Base-by-base conservation (phyloP, 2,113 vertebrate genomes). In the Lophius piscatorius region DNA sequence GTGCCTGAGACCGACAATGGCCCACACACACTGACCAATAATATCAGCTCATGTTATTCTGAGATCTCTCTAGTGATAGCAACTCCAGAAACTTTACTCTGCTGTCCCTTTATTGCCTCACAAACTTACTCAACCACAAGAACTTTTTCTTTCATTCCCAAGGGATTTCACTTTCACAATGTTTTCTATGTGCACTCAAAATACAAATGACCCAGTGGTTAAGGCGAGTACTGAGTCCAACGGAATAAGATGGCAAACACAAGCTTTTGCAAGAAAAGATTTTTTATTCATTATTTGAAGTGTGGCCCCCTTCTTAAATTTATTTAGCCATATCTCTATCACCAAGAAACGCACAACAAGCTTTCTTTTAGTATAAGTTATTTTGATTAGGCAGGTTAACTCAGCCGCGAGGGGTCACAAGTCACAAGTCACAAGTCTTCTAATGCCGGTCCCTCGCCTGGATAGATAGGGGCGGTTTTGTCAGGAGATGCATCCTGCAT, bases 191-290 rank as follows among this genome's bases (percentile, higher is more conserved):
- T 63, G 61, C 62, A 75, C 69, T 87, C 63, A 76, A 74, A 77
- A 86, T 78, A 74, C 76, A 86, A 86, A 89, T 81, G 47, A 38
- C 51, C 23, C 9, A 31, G 6, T 31, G 47, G 54, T 71, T 61
- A 35, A 48, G 39, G 20, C 2, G 3, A 66, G 63, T 7, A 48
- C 42, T 20, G 40, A 23, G 28, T 21, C 21, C 46, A 46, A 6
- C 23, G 8, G 23, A 48, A 52, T 23, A 39, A 33, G 42, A 46
- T 1, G 20, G 23, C 11, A 42, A 14, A 57, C 41, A 40, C 35
- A 41, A 52, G 38, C 22, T 14, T 22, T 51, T n/a, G 48, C 20
- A 63, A 24, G 22, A 41, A 29, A 17, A 61, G 33, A 35, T 35
- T 35, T 3, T n/a, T n/a, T n/a, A n/a, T n/a, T n/a, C n/a, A n/a